Percentiles rank a stretch among this genome's conserved stretches.
phyloP scores from a whole-genome alignment of 2,888 invertebrate genomes.

The Ectemnius lituratus region DNA sequence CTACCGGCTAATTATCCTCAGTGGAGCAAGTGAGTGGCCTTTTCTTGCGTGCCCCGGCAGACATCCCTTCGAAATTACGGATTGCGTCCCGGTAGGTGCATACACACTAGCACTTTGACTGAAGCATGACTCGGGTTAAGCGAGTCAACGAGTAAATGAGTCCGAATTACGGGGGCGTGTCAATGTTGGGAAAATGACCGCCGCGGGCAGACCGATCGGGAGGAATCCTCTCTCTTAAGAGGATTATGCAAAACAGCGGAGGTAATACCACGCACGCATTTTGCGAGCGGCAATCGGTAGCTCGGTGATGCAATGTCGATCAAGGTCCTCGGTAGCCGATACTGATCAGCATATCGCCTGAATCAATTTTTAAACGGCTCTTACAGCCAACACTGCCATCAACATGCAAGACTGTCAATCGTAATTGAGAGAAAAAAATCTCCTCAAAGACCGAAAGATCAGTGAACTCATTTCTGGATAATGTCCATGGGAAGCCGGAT shows the following conservation, averaged over 20 bases:
- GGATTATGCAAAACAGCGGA: constrained; percentile 45
- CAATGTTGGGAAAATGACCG: constrained; percentile 64
- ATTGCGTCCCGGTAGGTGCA: constrained; percentile 49
- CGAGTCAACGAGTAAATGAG: constrained; percentile 74
- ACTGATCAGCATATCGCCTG: no score
- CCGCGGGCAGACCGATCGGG: constrained; percentile 17
- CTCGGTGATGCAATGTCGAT: constrained; percentile 3
- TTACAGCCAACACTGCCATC: no score
- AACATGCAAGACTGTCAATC: no score
- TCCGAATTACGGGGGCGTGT: constrained; percentile 76
- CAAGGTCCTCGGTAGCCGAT: no score
- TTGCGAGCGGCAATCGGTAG: constrained; percentile 4
- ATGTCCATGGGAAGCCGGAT: no score
- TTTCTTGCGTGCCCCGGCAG: constrained; percentile 66
- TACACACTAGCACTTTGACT: constrained; percentile 45
- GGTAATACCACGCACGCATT: constrained; percentile 28
- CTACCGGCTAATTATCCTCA: constrained; percentile 66
- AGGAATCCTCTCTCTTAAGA: constrained; percentile 32
- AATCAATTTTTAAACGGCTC: no score
- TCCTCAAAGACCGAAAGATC: no score
- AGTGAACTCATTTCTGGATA: no score
- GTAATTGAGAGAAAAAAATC: no score
- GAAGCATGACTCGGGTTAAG: constrained; percentile 65
- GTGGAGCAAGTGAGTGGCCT: constrained; percentile 53
- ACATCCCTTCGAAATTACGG: constrained; percentile 64